These are phyloP conservation scores for Pseudorhombus dupliciocellatus DNA, from an alignment of 2,113 vertebrate genomes.

Conservation along the genomic window DNA sequence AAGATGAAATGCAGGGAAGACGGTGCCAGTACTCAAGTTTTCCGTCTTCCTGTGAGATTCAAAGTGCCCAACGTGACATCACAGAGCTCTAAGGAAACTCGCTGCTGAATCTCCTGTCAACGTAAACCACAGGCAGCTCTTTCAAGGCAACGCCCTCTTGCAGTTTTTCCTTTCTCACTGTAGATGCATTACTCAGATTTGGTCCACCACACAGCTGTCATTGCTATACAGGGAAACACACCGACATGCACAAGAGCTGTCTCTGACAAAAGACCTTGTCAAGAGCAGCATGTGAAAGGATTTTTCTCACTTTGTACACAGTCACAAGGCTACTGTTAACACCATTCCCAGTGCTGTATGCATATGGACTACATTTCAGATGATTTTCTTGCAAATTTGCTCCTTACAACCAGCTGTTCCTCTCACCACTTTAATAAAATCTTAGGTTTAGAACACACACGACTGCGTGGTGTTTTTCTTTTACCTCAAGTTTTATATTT, in stretches of 20 bases:
- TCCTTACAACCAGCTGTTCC: not conserved
- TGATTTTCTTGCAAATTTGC: not conserved
- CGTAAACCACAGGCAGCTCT: constrained; percentile 54
- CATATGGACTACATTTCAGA: constrained; percentile 1
- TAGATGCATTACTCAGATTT: constrained; percentile 49
- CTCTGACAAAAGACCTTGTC: constrained; percentile 29
- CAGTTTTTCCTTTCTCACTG: constrained; percentile 33
- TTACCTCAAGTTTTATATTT: not conserved
- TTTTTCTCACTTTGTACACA: constrained; percentile 14
- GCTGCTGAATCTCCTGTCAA: constrained; percentile 50
- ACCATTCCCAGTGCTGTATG: not conserved
- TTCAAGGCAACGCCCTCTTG: constrained; percentile 55
- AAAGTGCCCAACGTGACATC: constrained; percentile 49
- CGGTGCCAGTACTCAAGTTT: constrained; percentile 19
- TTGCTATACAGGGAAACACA: constrained; percentile 10
- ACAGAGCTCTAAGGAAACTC: constrained; percentile 52
- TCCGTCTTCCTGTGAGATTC: constrained; percentile 37
- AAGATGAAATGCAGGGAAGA: constrained; percentile 29
- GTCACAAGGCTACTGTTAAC: constrained; percentile 13
- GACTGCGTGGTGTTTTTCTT: not conserved
- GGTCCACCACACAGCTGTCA: constrained; percentile 49
- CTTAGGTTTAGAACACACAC: not conserved
- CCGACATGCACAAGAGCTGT: constrained; percentile 34
- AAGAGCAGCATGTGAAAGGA: constrained; percentile 27
- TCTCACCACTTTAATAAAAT: not conserved